phyloP scores from a whole-genome alignment of 2,113 vertebrate species.

The Dermatemys mawii region DNA sequence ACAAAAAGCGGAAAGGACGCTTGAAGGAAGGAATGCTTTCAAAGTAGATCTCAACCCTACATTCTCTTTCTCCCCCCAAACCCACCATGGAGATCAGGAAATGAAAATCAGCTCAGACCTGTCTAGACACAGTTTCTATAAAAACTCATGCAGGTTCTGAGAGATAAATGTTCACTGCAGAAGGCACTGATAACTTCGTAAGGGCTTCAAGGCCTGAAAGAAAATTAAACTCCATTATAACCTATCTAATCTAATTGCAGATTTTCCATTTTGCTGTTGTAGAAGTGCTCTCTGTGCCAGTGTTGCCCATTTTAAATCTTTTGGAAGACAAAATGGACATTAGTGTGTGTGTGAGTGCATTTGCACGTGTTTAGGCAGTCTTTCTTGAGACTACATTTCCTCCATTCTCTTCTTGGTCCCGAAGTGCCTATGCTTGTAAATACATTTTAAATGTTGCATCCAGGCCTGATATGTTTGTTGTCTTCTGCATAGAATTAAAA shows the following conservation, averaged over 20 bases:
- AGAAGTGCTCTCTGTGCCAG: background rate
- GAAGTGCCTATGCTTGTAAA: slow-evolving; percentile 21
- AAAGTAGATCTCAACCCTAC: background rate
- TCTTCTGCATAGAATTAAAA: background rate
- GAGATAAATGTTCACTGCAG: background rate
- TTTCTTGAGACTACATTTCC: background rate
- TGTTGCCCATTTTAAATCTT: background rate
- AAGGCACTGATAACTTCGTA: slow-evolving; percentile 26
- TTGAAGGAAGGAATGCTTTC: background rate
- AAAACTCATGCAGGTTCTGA: background rate
- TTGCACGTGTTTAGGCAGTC: background rate
- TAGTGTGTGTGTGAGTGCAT: background rate
- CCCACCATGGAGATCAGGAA: background rate
- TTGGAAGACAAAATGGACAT: background rate
- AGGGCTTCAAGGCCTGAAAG: slow-evolving; percentile 27
- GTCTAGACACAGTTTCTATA: background rate
- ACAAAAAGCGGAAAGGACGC: background rate
- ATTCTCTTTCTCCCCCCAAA: background rate
- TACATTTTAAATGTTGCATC: background rate
- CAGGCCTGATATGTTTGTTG: background rate
- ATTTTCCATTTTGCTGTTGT: background rate
- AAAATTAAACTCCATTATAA: background rate
- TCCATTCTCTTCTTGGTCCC: background rate
- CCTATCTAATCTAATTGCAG: background rate
- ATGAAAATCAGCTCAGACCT: background rate